Percentiles rank a stretch among this genome's conserved stretches.
These are phyloP conservation scores for Hypena proboscidalis DNA, from an alignment of 2,888 invertebrate species.

Conservation along the genomic window DNA sequence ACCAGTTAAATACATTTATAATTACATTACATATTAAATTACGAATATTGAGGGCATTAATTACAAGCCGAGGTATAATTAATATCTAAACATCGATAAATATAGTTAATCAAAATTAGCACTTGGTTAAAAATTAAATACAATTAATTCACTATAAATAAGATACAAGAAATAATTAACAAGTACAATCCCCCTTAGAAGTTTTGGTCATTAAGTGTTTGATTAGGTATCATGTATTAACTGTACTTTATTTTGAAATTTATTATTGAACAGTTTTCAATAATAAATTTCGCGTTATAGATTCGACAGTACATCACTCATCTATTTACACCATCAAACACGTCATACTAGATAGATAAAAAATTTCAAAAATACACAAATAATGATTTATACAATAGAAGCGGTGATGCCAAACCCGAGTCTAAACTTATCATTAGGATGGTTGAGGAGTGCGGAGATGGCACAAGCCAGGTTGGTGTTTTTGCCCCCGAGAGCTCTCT, in stretches of 20 bases:
- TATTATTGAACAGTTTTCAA: too few relatives aligned
- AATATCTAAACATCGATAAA: slow-evolving; percentile 19
- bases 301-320: too few relatives aligned
- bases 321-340: too few relatives aligned
- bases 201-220: too few relatives aligned
- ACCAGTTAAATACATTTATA: slow-evolving; percentile 18
- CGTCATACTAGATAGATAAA: neutral
- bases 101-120: slow-evolving; percentile 18
- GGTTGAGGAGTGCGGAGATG: slow-evolving; percentile 76
- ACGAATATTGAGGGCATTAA: slow-evolving; percentile 9
- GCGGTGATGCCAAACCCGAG: slow-evolving; percentile 77
- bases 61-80: slow-evolving; percentile 11
- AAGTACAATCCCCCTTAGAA: too few relatives aligned
- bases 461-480: slow-evolving; percentile 69
- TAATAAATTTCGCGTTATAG: too few relatives aligned
- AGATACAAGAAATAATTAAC: too few relatives aligned
- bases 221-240: too few relatives aligned
- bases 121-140: slow-evolving; percentile 16
- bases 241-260: too few relatives aligned
- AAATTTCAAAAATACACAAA: neutral
- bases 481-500: slow-evolving; percentile 69
- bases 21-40: slow-evolving; percentile 22
- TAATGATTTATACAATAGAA: slow-evolving; percentile 54
- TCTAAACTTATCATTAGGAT: slow-evolving; percentile 79
- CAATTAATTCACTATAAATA: slow-evolving; percentile 30